Conservation (phyloP, 2,113 vertebrate species). For the Cyanocitta stelleri region DNA sequence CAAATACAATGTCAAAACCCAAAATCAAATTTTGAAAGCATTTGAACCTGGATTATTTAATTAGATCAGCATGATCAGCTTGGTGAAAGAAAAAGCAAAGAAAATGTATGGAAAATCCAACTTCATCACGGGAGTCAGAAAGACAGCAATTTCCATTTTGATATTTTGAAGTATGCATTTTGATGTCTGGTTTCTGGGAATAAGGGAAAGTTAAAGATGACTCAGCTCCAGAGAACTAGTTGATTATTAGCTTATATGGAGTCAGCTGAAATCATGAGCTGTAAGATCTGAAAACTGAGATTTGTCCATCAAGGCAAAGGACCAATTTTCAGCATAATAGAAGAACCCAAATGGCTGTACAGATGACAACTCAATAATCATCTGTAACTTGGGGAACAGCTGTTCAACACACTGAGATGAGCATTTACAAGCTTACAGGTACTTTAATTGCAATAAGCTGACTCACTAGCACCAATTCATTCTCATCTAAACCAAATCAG, state of each 20-base stretch:
- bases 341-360: not conserved
- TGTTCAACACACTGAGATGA: not conserved
- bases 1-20: not conserved
- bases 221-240: not conserved
- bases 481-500: not conserved
- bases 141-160: not conserved
- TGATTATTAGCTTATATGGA: not conserved
- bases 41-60: not conserved
- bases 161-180: not conserved
- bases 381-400: not conserved
- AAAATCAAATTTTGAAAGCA: not conserved
- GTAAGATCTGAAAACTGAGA: not conserved
- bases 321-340: not conserved
- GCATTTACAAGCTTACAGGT: not conserved
- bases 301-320: not conserved
- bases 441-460: not conserved
- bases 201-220: not conserved
- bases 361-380: not conserved
- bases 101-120: not conserved
- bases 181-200: not conserved
- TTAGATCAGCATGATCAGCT: not conserved
- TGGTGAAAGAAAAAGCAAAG: not conserved
- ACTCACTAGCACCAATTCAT: not conserved
- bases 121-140: not conserved
- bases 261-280: not conserved